These are phyloP conservation scores for Nothobranchius kuhntae DNA, from an alignment of 2,113 vertebrate species.

Conservation along the genomic window DNA sequence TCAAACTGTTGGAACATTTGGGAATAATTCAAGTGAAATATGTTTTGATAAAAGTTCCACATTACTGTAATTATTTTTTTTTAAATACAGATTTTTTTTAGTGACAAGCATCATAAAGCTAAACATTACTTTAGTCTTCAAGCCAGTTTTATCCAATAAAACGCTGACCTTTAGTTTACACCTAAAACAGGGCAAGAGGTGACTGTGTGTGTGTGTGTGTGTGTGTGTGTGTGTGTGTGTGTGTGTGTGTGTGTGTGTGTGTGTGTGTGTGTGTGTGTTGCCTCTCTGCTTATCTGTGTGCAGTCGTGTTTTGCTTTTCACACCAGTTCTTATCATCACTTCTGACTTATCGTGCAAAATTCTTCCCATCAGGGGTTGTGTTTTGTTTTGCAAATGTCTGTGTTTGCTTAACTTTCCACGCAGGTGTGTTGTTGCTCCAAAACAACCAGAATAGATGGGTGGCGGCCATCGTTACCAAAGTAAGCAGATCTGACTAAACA, in stretches of 20 bases:
- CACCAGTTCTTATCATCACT: slow-evolving; percentile 44
- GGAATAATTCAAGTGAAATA: no score
- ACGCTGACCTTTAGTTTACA: no score
- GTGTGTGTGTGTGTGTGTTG: neutral
- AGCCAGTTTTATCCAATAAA: no score
- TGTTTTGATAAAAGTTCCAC: no score
- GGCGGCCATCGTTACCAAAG: slow-evolving; percentile 26
- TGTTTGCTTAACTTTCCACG: slow-evolving; percentile 29
- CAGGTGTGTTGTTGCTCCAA: slow-evolving; percentile 29
- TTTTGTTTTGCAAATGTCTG: slow-evolving; percentile 42
- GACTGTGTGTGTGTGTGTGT: neutral
- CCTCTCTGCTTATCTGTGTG: neutral
- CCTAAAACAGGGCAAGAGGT: no score
- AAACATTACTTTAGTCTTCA: neutral
- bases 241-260: no score
- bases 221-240: no score
- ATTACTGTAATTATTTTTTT: no score
- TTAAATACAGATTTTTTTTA: no score
- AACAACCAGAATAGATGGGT: slow-evolving; percentile 32
- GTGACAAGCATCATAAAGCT: no score
- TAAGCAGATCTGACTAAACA: slow-evolving; percentile 36
- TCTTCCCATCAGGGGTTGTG: slow-evolving; percentile 22
- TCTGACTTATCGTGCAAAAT: slow-evolving; percentile 35
- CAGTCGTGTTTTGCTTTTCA: slow-evolving; percentile 16
- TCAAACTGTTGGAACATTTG: no score